These are phyloP conservation scores for Aphidius colemani DNA, from an alignment of 2,888 invertebrate genomes.

Conservation along the genomic window DNA sequence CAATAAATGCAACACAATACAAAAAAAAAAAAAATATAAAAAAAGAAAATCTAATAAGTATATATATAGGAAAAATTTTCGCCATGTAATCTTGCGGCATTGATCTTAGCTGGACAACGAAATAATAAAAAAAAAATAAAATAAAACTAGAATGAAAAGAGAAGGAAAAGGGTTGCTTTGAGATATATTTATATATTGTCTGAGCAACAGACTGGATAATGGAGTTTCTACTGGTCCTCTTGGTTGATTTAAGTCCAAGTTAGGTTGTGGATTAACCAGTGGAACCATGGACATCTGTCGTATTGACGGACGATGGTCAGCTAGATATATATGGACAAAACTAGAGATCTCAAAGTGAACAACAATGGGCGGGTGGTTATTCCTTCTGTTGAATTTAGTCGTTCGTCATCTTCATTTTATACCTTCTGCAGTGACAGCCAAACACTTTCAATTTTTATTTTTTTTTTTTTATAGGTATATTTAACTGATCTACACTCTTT, in stretches of 20 bases:
- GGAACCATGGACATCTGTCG: slow-evolving; percentile 55
- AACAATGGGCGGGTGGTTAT: slow-evolving; percentile 46
- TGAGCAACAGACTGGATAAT: slow-evolving; percentile 43
- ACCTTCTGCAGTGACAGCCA: slow-evolving; percentile 7
- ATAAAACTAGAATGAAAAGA: too few species aligned
- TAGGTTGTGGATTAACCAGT: slow-evolving; percentile 55
- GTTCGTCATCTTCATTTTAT: slow-evolving; percentile 25
- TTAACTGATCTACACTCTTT: too few species aligned
- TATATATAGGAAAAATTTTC: slow-evolving; percentile 46
- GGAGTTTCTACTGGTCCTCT: slow-evolving; percentile 53
- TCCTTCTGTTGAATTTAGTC: slow-evolving; percentile 27
- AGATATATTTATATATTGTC: slow-evolving; percentile 24
- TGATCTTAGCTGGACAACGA: slow-evolving; percentile 44
- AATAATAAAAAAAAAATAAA: slow-evolving; percentile 7
- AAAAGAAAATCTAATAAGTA: slow-evolving; percentile 26
- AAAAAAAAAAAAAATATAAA: slow-evolving; percentile 21
- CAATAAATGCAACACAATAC: not conserved
- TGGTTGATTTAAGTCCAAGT: slow-evolving; percentile 52
- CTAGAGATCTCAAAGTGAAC: slow-evolving; percentile 51
- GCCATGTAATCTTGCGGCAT: slow-evolving; percentile 59
- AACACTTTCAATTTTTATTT: not conserved
- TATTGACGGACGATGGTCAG: slow-evolving; percentile 57
- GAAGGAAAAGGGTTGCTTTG: slow-evolving; percentile 52
- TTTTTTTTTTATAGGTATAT: too few species aligned
- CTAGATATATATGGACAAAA: slow-evolving; percentile 15